These are phyloP conservation scores for Sebastes nivosus DNA, from an alignment of 2,797 vertebrate genomes.

Conservation along the genomic window DNA sequence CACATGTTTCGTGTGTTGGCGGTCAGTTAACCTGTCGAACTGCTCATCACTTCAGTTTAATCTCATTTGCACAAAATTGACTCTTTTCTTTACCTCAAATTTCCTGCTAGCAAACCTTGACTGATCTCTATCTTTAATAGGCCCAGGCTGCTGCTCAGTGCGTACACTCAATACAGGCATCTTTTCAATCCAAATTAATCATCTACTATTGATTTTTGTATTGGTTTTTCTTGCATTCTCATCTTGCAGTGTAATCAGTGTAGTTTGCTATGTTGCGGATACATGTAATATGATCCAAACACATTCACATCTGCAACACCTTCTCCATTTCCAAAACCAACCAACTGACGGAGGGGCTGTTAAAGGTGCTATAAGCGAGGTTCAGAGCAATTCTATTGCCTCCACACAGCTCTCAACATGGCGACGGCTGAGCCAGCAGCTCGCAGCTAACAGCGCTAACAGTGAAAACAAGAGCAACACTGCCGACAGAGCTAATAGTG, in stretches of 20 bases:
- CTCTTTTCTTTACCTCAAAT: neutral
- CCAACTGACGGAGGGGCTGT: neutral
- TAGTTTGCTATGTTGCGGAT: neutral
- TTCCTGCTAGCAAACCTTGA: conserved; percentile 3
- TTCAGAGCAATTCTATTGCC: neutral
- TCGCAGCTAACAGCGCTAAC: no score
- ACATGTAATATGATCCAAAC: neutral
- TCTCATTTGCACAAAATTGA: conserved; percentile 5
- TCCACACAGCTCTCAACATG: no score
- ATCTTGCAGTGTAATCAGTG: neutral
- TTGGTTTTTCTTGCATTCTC: neutral
- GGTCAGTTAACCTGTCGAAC: conserved; percentile 7
- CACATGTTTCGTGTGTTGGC: neutral
- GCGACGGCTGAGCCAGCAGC: no score
- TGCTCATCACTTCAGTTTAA: conserved; percentile 1
- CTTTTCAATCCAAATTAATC: neutral
- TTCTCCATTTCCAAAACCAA: neutral
- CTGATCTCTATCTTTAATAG: neutral
- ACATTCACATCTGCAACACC: neutral
- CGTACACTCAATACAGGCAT: neutral
- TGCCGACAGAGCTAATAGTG: no score
- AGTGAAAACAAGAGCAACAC: no score
- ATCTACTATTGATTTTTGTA: neutral
- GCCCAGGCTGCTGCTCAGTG: neutral
- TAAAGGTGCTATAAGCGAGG: neutral